Base-by-base conservation (phyloP, 2,888 invertebrate genomes). In the Agrotis puta region DNA sequence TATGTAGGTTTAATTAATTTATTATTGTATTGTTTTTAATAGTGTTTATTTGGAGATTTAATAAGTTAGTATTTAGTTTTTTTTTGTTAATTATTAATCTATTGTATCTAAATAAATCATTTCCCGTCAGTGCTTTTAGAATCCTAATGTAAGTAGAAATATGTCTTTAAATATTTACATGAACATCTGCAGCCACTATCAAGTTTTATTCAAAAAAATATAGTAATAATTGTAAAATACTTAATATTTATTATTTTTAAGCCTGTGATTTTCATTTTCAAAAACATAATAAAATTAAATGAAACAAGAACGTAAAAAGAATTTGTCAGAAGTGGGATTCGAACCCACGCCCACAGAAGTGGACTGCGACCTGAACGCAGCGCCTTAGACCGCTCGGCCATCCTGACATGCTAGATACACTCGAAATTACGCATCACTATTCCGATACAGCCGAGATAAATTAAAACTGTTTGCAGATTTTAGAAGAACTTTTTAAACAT, bases 361-460 rank as follows among this genome's bases (percentile, higher is more conserved):
- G 83, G 83, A 83, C 83, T 83, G 83, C 83, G 83, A 83, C 83
- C 83, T 83, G 83, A 83, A 83, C 83, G 83, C 83, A 84, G 83
- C 83, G 83, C 84, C 84, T 83, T 83, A 84, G 84, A 84, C 84
- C 84, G 84, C 84, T 83, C 83, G 83, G 84, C 84, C 83, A 83
- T 85, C 83, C 83, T 83, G 83, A 83, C 83, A 57, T 70, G 13
- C n/a, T n/a, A n/a, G 2, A 0, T 0, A 0, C n/a, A 0, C 0
- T 2, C 22, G 27, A 83, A 81, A 82, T 70, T 51, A 68, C 58
- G 13, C 13, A 43, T 74, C 5, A 20, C 0, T 69, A 50, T 63
- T 16, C 71, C 24, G 1, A 45, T 27, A 39, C 4, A 2, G 0
- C 1, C 3, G 18, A n/a, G 1, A n/a, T 5, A 0, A 39, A 51